These are phyloP conservation scores for Enteromius thamalakanensis DNA, from an alignment of 2,797 vertebrate genomes.

Conservation along the genomic window DNA sequence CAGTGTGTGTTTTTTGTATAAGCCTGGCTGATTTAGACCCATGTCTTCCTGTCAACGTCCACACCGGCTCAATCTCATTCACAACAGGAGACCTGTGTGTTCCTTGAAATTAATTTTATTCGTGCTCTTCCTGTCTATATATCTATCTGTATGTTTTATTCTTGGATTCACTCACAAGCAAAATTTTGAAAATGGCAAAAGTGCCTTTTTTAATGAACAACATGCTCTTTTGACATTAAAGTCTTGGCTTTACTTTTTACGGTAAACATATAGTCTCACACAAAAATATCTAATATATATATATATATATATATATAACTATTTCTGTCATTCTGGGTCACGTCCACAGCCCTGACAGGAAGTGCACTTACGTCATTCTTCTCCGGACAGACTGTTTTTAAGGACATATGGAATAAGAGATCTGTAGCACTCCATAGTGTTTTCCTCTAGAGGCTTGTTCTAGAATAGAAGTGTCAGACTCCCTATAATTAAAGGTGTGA, in stretches of 20 bases:
- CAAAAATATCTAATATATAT: too few relatives aligned
- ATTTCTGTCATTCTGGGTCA: neutral
- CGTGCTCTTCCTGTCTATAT: neutral
- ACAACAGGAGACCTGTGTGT: neutral
- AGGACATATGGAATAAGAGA: neutral
- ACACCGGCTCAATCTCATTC: neutral
- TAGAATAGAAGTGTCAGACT: conserved; percentile 31
- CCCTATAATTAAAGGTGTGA: conserved; percentile 17
- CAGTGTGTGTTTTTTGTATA: neutral
- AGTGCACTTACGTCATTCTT: neutral
- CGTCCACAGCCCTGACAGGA: neutral
- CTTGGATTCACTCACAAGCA: neutral
- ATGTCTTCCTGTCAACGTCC: neutral
- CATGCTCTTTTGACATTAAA: neutral
- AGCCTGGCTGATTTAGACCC: neutral
- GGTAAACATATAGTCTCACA: neutral
- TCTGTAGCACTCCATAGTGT: neutral
- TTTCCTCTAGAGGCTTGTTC: conserved; percentile 16
- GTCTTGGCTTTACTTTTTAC: neutral
- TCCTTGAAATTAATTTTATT: neutral
- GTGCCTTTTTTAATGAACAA: neutral
- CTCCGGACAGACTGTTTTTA: neutral
- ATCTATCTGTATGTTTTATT: neutral
- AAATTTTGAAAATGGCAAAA: neutral
- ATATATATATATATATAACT: too few relatives aligned